Percentiles rank a stretch among this genome's conserved stretches.
Evolutionary conservation across 92 coral and sea anemone species (phyloP).

Genomic region (Ricordea florida): DNA sequence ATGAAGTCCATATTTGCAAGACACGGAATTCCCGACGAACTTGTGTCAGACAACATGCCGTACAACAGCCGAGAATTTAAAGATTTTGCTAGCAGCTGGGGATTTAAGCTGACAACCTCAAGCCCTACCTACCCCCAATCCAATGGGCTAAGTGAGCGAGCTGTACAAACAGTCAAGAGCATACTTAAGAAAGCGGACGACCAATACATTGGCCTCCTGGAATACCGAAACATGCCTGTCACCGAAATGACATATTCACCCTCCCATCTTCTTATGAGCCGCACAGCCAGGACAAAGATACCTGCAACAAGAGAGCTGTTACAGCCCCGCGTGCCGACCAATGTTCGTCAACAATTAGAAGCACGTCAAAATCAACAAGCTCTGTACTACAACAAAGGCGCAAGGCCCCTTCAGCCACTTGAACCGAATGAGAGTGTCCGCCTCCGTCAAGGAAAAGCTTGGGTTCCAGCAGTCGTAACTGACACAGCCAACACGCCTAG

Average conservation of each 20-base stretch:
- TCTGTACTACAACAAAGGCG: background rate
- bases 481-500: slow-evolving; percentile 22
- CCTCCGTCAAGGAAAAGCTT: background rate
- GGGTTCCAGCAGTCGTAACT: slow-evolving; percentile 17
- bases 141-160: slow-evolving; percentile 29
- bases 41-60: slow-evolving; percentile 33
- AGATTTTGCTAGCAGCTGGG: slow-evolving; percentile 39
- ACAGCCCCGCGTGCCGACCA: slow-evolving; percentile 9
- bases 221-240: slow-evolving; percentile 34
- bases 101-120: slow-evolving; percentile 30
- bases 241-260: slow-evolving; percentile 25
- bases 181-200: slow-evolving; percentile 23
- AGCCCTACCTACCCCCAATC: slow-evolving; percentile 27
- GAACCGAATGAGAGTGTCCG: background rate
- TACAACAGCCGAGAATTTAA: slow-evolving; percentile 16
- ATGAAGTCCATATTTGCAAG: slow-evolving; percentile 45
- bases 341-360: slow-evolving; percentile 1
- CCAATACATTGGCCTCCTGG: slow-evolving; percentile 27
- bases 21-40: slow-evolving; percentile 50
- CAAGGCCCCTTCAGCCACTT: background rate
- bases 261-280: slow-evolving; percentile 38
- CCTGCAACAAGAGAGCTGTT: slow-evolving; percentile 16
- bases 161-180: slow-evolving; percentile 28
- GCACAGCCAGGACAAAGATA: slow-evolving; percentile 13
- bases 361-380: slow-evolving; percentile 1